Percentiles rank a stretch among this genome's conserved stretches.
phyloP scores from a whole-genome alignment of 1,140 invertebrate species.

The Lepidurus couesii region DNA sequence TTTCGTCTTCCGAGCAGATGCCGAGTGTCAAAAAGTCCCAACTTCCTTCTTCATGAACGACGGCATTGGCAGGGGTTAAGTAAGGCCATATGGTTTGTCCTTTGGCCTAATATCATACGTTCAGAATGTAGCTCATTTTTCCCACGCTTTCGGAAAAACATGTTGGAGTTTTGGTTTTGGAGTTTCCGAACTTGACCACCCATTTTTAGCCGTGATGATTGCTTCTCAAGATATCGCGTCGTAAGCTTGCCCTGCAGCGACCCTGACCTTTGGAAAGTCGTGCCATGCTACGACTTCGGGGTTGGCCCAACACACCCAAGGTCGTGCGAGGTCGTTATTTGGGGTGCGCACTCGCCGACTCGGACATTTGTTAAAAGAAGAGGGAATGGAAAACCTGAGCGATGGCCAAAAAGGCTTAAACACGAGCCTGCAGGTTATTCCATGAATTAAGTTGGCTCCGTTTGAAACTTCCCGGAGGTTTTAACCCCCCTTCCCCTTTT shows the following conservation, averaged over 20 bases:
- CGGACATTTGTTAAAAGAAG: neutral
- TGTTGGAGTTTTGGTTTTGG: neutral
- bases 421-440: slow-evolving; percentile 7
- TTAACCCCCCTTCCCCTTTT: too few relatives aligned
- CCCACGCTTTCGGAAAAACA: neutral
- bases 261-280: neutral
- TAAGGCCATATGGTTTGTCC: slow-evolving; percentile 4
- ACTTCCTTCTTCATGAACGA: neutral
- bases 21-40: neutral
- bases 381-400: neutral
- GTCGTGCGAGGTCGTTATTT: neutral
- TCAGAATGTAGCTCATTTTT: neutral
- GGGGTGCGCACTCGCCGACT: neutral
- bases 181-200: neutral
- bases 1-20: neutral
- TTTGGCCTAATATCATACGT: slow-evolving; percentile 9
- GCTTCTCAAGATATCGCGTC: too few relatives aligned
- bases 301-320: neutral
- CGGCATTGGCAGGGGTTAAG: neutral
- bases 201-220: neutral
- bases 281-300: too few relatives aligned
- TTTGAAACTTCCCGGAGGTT: neutral
- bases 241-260: neutral
- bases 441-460: neutral
- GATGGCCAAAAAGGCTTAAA: neutral